Evolutionary conservation across 2,113 vertebrate genomes (phyloP).

Genomic region (Etheostoma spectabile): DNA sequence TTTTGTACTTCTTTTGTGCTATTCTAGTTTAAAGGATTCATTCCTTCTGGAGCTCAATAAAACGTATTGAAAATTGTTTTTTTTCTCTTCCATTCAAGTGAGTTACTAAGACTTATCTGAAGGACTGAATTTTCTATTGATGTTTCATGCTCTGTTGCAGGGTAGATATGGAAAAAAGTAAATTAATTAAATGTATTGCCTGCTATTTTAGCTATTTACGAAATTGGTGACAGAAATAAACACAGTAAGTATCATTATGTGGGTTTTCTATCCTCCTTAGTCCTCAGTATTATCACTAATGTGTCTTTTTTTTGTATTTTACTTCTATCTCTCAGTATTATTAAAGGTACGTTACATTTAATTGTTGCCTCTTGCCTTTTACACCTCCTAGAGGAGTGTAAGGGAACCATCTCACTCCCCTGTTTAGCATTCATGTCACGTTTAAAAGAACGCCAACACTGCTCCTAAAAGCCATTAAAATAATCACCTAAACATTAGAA

Average conservation of each 20-base stretch:
- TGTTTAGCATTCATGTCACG: neutral
- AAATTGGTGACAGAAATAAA: neutral
- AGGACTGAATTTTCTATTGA: slow-evolving; percentile 4
- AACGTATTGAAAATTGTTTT: slow-evolving; percentile 23
- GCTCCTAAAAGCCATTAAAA: slow-evolving; percentile 8
- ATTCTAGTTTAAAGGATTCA: neutral
- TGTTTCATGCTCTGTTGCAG: slow-evolving; percentile 7
- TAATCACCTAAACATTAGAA: slow-evolving; percentile 25
- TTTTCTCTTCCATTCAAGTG: slow-evolving; percentile 33
- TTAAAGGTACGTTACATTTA: neutral
- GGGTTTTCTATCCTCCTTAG: neutral
- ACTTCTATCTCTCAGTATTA: neutral
- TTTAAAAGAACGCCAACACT: slow-evolving; percentile 1
- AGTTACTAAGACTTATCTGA: neutral
- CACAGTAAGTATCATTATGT: neutral
- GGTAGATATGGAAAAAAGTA: neutral
- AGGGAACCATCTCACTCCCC: neutral
- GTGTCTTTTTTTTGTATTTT: neutral
- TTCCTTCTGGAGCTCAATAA: neutral
- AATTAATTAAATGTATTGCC: slow-evolving; percentile 7
- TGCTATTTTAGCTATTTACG: slow-evolving; percentile 15
- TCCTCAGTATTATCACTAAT: neutral
- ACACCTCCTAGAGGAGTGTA: neutral
- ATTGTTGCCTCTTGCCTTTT: neutral
- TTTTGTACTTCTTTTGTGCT: slow-evolving; percentile 15